Base-by-base conservation (phyloP, 1,140 invertebrate genomes). In the Asbolus verrucosus region DNA sequence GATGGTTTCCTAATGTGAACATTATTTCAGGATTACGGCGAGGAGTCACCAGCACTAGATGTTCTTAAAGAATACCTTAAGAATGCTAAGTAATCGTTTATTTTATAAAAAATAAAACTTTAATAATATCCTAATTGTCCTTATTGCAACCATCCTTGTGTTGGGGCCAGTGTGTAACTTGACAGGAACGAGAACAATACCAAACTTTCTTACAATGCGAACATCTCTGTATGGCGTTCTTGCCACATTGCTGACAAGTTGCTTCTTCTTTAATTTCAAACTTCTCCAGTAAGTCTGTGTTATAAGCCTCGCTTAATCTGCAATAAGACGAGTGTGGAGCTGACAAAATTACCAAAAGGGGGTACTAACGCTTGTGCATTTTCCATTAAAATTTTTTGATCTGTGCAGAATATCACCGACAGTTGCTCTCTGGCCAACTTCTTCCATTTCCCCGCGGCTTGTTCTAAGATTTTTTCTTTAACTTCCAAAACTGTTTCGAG, bases 21-120 rank as follows among this genome's bases (percentile, higher is more conserved):
- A 6, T 54, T 36, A 38, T 88, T 88, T 63, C 83, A 94, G 92
- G 94, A 98, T 84, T 98, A 93, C 82, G 96, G 96, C 76, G 95
- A 97, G 82, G 96, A 98, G 81, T 95, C 95, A 39, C 94, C 92
- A 78, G 95, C 95, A 38, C 87, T 95, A 80, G 94, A 97, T 85
- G 90, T 96, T 73, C 86, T 98, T 72, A 94, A 92, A 84, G 93
- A 97, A 80, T 96, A 97, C 83, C 88, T 98, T 73, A 81, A 81
- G 68, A 78, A 76, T 67, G 71, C 75, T 68, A 79, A 81, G 67
- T 78, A 77, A 75, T 75, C 46, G 75, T 76, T 69, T 73, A 65
- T 65, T 60, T 73, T 72, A 70, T 67, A 75, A 69, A 69, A 75
- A 76, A 72, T 65, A 76, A 77, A 72, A 73, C 72, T 65, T 75